These are phyloP conservation scores for Myotis yumanensis DNA, from an alignment of 2,113 vertebrate species.

Conservation along the genomic window DNA sequence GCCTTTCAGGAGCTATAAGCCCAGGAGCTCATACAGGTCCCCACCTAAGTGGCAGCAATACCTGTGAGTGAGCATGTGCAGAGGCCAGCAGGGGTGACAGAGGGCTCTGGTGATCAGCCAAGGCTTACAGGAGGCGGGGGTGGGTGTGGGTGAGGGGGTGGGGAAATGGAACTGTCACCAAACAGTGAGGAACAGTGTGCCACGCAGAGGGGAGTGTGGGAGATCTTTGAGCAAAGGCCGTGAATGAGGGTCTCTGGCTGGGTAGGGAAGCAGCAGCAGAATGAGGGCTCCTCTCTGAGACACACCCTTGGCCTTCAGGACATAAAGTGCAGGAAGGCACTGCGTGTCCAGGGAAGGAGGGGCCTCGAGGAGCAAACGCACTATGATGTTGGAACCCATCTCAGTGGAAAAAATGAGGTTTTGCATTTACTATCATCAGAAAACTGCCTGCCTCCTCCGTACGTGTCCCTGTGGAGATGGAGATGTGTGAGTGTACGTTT, in stretches of 20 bases:
- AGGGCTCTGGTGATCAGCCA: background rate
- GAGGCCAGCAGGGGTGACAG: background rate
- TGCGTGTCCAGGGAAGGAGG: background rate
- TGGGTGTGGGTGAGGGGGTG: too few species aligned
- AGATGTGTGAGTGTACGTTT: background rate
- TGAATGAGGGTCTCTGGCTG: accelerated
- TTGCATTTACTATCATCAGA: background rate
- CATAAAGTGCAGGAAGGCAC: background rate
- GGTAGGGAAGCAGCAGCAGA: background rate
- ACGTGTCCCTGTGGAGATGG: background rate
- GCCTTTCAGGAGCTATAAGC: background rate
- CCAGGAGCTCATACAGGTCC: background rate
- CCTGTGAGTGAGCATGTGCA: background rate
- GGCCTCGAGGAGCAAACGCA: background rate
- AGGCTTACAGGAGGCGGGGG: background rate
- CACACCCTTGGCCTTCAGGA: background rate
- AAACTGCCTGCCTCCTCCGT: background rate
- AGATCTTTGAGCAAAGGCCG: background rate
- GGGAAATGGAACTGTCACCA: background rate
- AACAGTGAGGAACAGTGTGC: accelerated
- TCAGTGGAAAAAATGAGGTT: background rate
- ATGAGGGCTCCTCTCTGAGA: background rate
- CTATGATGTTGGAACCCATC: background rate
- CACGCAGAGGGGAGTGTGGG: background rate
- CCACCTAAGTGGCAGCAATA: background rate